Percentiles rank a stretch among this genome's conserved stretches.
These are phyloP conservation scores for Alectoris magna DNA, from an alignment of 2,797 vertebrate species.

Conservation along the genomic window DNA sequence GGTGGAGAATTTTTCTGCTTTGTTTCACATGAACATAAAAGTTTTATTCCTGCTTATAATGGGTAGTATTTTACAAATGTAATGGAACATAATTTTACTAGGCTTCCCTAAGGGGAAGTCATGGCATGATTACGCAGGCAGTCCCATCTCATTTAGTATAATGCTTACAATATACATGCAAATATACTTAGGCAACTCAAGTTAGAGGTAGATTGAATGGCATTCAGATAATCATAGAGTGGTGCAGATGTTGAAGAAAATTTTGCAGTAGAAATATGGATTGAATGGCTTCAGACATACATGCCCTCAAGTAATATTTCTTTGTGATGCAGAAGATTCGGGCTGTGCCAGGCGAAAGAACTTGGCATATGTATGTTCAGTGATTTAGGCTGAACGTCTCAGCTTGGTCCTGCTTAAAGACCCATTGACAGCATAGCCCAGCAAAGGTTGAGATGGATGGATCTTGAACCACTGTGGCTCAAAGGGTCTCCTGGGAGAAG, in stretches of 20 bases:
- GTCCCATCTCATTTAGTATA: constrained; percentile 51
- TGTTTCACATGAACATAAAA: constrained; percentile 67
- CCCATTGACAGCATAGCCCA: not conserved
- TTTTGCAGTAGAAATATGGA: not conserved
- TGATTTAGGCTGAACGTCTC: not conserved
- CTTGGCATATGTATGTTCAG: rapidly evolving
- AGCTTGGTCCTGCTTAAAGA: not conserved
- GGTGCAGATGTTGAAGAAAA: not conserved
- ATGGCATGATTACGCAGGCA: constrained; percentile 44
- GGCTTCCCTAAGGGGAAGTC: constrained; percentile 62
- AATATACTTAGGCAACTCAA: not conserved
- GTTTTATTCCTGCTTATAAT: constrained; percentile 74
- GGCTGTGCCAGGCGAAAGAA: not conserved
- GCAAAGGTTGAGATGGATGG: not conserved
- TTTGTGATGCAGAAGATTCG: not conserved
- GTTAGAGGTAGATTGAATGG: constrained; percentile 39
- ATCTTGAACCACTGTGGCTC: not conserved
- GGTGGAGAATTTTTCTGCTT: constrained; percentile 57
- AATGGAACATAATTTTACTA: constrained; percentile 74
- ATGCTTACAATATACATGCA: constrained; percentile 48
- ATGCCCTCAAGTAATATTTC: not conserved
- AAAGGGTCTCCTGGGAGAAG: not conserved
- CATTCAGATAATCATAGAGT: constrained; percentile 24
- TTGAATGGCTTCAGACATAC: not conserved
- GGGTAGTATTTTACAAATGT: constrained; percentile 68